Conservation (phyloP, 2,113 vertebrate genomes). For the Perca schrenkii region DNA sequence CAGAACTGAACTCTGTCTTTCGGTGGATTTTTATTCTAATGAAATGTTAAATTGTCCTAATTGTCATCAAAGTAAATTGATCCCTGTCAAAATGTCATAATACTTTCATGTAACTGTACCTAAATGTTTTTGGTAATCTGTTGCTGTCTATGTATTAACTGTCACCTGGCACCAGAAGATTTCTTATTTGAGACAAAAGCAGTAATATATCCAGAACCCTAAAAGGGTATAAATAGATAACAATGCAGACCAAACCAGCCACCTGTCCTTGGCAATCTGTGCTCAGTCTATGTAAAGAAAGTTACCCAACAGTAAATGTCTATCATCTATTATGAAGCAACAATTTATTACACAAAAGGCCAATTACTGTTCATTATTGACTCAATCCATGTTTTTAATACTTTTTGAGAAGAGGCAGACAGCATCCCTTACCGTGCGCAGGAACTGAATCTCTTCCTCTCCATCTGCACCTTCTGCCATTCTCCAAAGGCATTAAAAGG, state of each 20-base stretch:
- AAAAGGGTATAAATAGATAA: conserved; percentile 83
- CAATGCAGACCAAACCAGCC: conserved; percentile 77
- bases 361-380: not conserved
- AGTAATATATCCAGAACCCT: conserved; percentile 54
- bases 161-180: conserved; percentile 27
- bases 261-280: conserved; percentile 80
- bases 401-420: conserved; percentile 13
- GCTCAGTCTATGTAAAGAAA: conserved; percentile 24
- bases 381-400: not conserved
- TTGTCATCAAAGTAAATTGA: not conserved
- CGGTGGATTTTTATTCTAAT: not conserved
- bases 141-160: conserved; percentile 21
- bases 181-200: conserved; percentile 53
- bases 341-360: not conserved
- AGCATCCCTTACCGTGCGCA: conserved; percentile 90
- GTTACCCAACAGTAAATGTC: not conserved
- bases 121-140: not conserved
- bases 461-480: conserved; percentile 93
- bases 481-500: conserved; percentile 55
- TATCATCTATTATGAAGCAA: not conserved
- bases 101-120: not conserved
- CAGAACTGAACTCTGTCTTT: not conserved
- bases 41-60: not conserved
- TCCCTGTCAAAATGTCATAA: not conserved
- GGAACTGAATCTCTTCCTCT: conserved; percentile 94